Percentiles rank a stretch among this genome's conserved stretches.
phyloP scores from a whole-genome alignment of 2,113 vertebrate genomes.

The Solea solea region DNA sequence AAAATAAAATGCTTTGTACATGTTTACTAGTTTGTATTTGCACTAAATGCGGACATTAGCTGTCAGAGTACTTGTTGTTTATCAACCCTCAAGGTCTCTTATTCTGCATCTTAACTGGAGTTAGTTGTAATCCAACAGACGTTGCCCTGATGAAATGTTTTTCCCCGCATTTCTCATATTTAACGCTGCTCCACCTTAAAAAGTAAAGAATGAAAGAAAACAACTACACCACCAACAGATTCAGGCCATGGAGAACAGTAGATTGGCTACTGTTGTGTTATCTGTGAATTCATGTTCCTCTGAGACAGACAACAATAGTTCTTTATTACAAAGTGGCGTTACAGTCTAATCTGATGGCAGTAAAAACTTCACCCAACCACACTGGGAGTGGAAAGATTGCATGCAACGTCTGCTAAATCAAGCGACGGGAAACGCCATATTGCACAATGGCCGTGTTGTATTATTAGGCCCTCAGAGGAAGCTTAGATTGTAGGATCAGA shows the following conservation, averaged over 20 bases:
- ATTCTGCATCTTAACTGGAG: no score
- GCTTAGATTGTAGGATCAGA: conserved; percentile 70
- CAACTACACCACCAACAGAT: neutral
- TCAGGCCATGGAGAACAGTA: neutral
- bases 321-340: conserved; percentile 60
- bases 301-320: conserved; percentile 56
- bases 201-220: neutral
- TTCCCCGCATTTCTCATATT: no score
- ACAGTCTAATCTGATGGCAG: conserved; percentile 73
- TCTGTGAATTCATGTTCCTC: conserved; percentile 48
- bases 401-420: conserved; percentile 70
- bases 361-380: conserved; percentile 61
- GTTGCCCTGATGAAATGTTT: no score
- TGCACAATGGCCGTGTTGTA: conserved; percentile 78
- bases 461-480: conserved; percentile 76
- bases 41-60: neutral
- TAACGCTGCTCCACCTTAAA: no score
- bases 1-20: neutral
- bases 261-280: conserved; percentile 20
- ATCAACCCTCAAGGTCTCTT: neutral
- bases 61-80: neutral
- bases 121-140: no score
- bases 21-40: neutral
- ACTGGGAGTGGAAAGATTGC: conserved; percentile 66
- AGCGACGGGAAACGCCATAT: conserved; percentile 59